Percentiles rank a stretch among this genome's conserved stretches.
These are phyloP conservation scores for Rhincodon typus DNA, from an alignment of 2,797 vertebrate species.

Conservation along the genomic window DNA sequence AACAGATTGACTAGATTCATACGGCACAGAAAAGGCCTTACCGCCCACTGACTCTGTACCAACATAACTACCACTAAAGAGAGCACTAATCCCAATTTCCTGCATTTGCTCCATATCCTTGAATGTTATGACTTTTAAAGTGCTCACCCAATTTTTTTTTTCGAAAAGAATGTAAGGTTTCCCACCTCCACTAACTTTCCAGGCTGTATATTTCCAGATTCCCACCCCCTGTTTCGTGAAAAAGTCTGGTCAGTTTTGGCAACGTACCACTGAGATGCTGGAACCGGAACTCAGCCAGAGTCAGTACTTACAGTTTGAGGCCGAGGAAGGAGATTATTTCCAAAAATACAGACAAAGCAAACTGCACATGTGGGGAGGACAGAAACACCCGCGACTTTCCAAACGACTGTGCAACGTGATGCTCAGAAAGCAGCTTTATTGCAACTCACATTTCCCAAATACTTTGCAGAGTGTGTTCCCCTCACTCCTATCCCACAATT, in stretches of 20 bases:
- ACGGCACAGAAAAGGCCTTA: no score
- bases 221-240: no score
- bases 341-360: not conserved
- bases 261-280: not conserved
- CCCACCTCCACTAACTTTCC: no score
- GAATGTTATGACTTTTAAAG: no score
- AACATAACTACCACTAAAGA: no score
- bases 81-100: no score
- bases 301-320: not conserved
- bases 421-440: not conserved
- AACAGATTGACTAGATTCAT: no score
- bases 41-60: no score
- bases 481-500: not conserved
- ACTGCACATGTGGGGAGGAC: not conserved
- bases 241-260: not conserved
- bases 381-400: not conserved
- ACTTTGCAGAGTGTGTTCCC: not conserved
- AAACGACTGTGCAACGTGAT: not conserved
- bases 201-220: no score
- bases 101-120: no score
- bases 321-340: not conserved
- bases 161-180: no score
- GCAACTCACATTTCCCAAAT: not conserved
- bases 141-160: no score
- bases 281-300: not conserved